phyloP scores from a whole-genome alignment of 1,140 invertebrate genomes.

The Caenorhabditis tropicalis region DNA sequence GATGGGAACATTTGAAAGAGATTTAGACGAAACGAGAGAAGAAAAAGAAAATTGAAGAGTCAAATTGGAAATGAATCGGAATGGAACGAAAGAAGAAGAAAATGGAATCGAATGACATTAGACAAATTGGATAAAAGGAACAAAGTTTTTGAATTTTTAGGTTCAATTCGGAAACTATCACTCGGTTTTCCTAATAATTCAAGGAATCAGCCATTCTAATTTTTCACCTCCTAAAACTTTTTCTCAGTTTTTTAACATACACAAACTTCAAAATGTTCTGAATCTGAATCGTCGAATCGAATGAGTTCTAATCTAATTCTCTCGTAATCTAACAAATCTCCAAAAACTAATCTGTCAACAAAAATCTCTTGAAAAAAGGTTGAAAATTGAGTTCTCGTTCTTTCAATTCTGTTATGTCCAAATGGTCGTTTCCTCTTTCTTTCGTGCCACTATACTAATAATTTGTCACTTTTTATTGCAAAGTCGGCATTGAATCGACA shows the following conservation, averaged over 20 bases:
- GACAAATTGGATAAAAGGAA: neutral
- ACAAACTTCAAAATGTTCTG: too few relatives aligned
- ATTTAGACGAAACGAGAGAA: neutral
- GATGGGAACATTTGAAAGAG: slow-evolving; percentile 1
- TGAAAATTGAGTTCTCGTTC: neutral
- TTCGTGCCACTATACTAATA: slow-evolving; percentile 19
- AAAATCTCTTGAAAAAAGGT: neutral
- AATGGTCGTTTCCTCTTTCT: neutral
- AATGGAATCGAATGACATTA: slow-evolving; percentile 6
- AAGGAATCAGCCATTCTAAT: too few relatives aligned
- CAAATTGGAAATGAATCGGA: slow-evolving; percentile 44
- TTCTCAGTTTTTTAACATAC: too few relatives aligned
- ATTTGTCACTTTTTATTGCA: slow-evolving; percentile 31
- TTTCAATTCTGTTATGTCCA: neutral
- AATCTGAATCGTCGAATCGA: too few relatives aligned
- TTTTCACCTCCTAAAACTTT: too few relatives aligned
- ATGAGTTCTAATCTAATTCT: too few relatives aligned
- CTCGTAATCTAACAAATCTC: too few relatives aligned
- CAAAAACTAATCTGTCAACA: neutral
- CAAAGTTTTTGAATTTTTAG: neutral
- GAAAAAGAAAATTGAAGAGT: too few relatives aligned
- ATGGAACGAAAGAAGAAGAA: slow-evolving; percentile 16
- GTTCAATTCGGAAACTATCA: too few relatives aligned
- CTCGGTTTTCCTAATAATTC: too few relatives aligned
- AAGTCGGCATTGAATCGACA: neutral